Evolutionary conservation across 1,140 invertebrate genomes (phyloP).

Genomic region (Saccostrea cuccullata): DNA sequence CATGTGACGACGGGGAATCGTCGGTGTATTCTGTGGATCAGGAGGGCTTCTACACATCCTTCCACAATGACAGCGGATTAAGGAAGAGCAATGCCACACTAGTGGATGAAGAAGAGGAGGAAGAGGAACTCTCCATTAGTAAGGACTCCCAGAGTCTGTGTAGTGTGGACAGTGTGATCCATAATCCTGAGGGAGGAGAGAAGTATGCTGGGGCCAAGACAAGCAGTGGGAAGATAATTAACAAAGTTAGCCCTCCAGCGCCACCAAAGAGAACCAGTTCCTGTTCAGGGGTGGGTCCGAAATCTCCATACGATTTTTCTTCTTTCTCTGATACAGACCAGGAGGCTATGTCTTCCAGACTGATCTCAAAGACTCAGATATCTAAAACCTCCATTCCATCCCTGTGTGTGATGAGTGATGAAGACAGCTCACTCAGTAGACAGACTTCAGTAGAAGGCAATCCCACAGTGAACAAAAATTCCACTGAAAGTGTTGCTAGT

Average conservation of each 20-base stretch:
- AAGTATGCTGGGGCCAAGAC: slow-evolving; percentile 58
- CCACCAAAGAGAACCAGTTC: slow-evolving; percentile 65
- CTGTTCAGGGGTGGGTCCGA: slow-evolving; percentile 27
- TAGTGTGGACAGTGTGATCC: slow-evolving; percentile 72
- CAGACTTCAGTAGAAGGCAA: slow-evolving; percentile 41
- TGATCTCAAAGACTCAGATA: slow-evolving; percentile 59
- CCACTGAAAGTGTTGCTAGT: slow-evolving; percentile 25
- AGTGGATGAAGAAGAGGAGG: slow-evolving; percentile 62
- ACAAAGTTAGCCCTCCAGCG: slow-evolving; percentile 62
- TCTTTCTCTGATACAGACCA: slow-evolving; percentile 72
- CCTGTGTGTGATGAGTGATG: slow-evolving; percentile 53
- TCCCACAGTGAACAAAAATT: neutral
- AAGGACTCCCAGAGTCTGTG: slow-evolving; percentile 66
- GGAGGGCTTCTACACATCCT: slow-evolving; percentile 98
- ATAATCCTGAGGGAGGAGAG: slow-evolving; percentile 56
- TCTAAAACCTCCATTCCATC: slow-evolving; percentile 51
- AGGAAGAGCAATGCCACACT: slow-evolving; percentile 66
- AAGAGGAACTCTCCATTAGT: slow-evolving; percentile 61
- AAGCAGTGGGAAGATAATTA: slow-evolving; percentile 55
- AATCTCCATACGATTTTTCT: slow-evolving; percentile 61
- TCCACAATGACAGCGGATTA: slow-evolving; percentile 96
- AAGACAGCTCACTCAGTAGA: slow-evolving; percentile 41
- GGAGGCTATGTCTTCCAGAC: slow-evolving; percentile 66
- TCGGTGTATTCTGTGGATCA: slow-evolving; percentile 97
- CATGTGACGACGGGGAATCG: slow-evolving; percentile 92